These are phyloP conservation scores for Danio aesculapii DNA, from an alignment of 2,797 vertebrate genomes.

Conservation along the genomic window DNA sequence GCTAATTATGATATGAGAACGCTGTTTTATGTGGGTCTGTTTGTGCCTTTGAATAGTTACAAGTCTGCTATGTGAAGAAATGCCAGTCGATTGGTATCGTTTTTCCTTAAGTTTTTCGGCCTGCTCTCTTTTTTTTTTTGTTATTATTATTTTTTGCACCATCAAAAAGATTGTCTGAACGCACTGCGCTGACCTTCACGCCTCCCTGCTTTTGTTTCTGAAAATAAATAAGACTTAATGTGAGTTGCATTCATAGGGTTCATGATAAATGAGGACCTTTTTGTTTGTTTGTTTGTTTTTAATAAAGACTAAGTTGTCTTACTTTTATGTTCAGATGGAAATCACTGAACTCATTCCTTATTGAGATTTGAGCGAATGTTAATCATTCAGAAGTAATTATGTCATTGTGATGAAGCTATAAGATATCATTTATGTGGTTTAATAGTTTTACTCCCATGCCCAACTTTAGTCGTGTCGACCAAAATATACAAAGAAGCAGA, in stretches of 20 bases:
- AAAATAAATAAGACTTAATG: constrained; percentile 25
- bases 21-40: constrained; percentile 78
- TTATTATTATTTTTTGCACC: constrained; percentile 45
- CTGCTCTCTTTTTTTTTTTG: constrained; percentile 5
- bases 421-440: constrained; percentile 52
- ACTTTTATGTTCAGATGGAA: constrained; percentile 4
- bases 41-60: constrained; percentile 75
- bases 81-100: constrained; percentile 31
- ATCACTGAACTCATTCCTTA: constrained; percentile 51
- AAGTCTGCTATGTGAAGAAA: constrained; percentile 57
- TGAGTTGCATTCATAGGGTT: neutral
- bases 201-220: constrained; percentile 40
- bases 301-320: constrained; percentile 9
- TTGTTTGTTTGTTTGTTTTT: neutral
- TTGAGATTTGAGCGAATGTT: constrained; percentile 43
- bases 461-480: constrained; percentile 47
- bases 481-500: constrained; percentile 34
- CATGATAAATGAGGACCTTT: neutral
- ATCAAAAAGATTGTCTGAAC: constrained; percentile 55
- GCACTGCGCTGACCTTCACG: constrained; percentile 56
- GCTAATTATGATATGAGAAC: constrained; percentile 67
- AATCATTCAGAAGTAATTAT: constrained; percentile 39
- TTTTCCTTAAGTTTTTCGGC: constrained; percentile 32
- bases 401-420: constrained; percentile 56
- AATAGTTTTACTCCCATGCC: constrained; percentile 40